Conservation (phyloP, 2,113 vertebrate species). For the Artemisiospiza belli region DNA sequence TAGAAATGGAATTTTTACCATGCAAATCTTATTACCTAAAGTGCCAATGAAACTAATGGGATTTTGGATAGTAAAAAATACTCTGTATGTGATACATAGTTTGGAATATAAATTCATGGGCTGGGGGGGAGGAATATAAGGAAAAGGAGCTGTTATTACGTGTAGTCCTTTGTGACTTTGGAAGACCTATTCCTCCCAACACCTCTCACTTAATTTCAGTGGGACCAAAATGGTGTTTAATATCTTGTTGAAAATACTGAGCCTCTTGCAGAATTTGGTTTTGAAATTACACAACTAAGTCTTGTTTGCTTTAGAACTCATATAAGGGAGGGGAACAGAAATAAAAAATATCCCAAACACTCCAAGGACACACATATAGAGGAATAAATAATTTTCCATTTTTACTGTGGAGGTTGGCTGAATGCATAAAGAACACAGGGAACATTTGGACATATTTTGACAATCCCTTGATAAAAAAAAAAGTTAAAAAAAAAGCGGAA, state of each 20-base stretch:
- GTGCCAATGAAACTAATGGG: constrained; percentile 61
- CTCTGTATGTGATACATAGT: constrained; percentile 47
- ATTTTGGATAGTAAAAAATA: constrained; percentile 63
- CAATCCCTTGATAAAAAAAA: not conserved
- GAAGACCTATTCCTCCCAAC: not conserved
- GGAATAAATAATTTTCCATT: not conserved
- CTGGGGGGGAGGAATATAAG: not conserved
- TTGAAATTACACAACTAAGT: not conserved
- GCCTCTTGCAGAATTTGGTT: not conserved
- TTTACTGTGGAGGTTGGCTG: not conserved
- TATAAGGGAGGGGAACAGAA: not conserved
- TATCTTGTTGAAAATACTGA: not conserved
- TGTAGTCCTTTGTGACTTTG: constrained; percentile 23
- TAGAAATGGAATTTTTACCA: constrained; percentile 75
- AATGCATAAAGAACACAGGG: not conserved
- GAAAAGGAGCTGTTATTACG: constrained; percentile 12
- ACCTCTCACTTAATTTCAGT: not conserved
- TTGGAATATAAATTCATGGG: constrained; percentile 62
- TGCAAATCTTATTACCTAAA: constrained; percentile 77
- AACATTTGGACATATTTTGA: constrained; percentile 11
- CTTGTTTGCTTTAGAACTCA: not conserved
- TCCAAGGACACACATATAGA: not conserved
- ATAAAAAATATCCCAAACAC: not conserved
- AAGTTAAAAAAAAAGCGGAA: not conserved
- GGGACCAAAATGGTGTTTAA: not conserved